These are phyloP conservation scores for Linyphia triangularis DNA, from an alignment of 2,888 invertebrate genomes.

Conservation along the genomic window DNA sequence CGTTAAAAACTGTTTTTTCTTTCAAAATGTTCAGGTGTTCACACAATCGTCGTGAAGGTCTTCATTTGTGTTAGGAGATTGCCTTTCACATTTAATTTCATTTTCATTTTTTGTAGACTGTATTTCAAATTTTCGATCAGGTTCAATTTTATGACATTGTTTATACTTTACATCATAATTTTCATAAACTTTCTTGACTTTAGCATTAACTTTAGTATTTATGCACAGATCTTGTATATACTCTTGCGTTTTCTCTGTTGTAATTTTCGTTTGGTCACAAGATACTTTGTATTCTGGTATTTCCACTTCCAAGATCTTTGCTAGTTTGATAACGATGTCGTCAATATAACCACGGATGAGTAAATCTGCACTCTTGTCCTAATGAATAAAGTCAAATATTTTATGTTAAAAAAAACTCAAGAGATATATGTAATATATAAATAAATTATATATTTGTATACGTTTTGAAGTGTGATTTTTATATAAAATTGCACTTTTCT, in stretches of 20 bases:
- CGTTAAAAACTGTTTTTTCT: not conserved
- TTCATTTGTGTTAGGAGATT: not conserved
- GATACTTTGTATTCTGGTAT: conserved; percentile 86
- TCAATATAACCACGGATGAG: conserved; percentile 94
- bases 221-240: conserved; percentile 31
- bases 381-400: conserved; percentile 78
- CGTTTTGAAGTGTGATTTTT: not conserved
- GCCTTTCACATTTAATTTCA: not conserved
- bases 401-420: not conserved
- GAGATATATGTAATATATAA: not conserved
- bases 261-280: conserved; percentile 84
- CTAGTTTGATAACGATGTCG: conserved; percentile 87
- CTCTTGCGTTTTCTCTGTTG: conserved; percentile 34
- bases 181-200: not conserved
- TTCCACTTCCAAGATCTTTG: conserved; percentile 86
- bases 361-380: conserved; percentile 95
- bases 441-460: not conserved
- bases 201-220: not conserved
- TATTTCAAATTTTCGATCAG: not conserved
- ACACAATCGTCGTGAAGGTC: not conserved
- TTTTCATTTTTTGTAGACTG: not conserved
- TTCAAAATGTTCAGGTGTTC: not conserved
- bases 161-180: conserved; percentile 1
- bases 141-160: conserved; percentile 5
- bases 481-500: not conserved